Conservation (phyloP, 2,888 invertebrate species). For the Ophioninae sp. region DNA sequence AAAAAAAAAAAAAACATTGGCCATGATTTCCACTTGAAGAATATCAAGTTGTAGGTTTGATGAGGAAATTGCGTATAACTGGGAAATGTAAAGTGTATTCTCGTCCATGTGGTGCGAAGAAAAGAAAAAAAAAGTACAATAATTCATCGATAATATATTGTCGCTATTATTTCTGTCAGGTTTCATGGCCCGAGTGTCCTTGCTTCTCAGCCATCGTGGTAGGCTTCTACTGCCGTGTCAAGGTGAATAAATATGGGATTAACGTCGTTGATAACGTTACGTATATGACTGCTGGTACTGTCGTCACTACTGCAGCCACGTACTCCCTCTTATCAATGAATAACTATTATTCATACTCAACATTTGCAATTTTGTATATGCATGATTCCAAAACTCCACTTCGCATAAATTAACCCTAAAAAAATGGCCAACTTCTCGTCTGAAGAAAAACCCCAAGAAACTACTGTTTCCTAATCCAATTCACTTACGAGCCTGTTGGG, state of each 20-base stretch:
- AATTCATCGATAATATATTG: conserved; percentile 46
- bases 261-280: conserved; percentile 52
- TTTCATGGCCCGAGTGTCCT: conserved; percentile 67
- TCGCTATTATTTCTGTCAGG: conserved; percentile 42
- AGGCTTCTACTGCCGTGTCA: conserved; percentile 68
- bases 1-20: neutral
- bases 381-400: neutral
- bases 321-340: conserved; percentile 20
- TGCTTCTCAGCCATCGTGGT: conserved; percentile 70
- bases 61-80: neutral
- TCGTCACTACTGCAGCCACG: conserved; percentile 21
- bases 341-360: conserved; percentile 1
- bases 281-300: conserved; percentile 32
- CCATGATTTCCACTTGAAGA: neutral
- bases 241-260: conserved; percentile 67
- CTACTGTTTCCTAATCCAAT: too few relatives aligned
- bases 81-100: neutral
- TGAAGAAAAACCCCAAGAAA: too few relatives aligned
- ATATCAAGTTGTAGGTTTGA: neutral
- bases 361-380: neutral
- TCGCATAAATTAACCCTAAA: too few relatives aligned
- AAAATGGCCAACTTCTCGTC: too few relatives aligned
- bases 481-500: too few relatives aligned
- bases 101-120: neutral
- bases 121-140: conserved; percentile 22